phyloP scores from a whole-genome alignment of 2,113 vertebrate genomes.

The Oxyura jamaicensis region DNA sequence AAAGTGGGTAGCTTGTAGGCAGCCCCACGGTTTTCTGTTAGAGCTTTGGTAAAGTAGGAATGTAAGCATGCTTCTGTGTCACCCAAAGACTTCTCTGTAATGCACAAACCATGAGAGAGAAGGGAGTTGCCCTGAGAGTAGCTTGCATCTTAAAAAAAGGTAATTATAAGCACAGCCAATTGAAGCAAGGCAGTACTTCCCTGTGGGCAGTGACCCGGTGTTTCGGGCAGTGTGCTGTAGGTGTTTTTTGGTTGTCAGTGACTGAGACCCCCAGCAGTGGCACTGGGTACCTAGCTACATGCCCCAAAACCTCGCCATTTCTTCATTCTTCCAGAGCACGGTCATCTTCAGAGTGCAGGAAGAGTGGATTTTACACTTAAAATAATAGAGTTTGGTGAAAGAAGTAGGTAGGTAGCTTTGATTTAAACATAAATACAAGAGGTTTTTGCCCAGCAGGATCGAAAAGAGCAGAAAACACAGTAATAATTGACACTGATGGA shows the following conservation, averaged over 20 bases:
- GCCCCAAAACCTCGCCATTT: rapidly evolving
- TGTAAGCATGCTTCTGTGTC: rapidly evolving
- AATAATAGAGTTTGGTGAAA: rapidly evolving
- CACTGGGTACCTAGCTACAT: rapidly evolving
- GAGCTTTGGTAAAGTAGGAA: rapidly evolving
- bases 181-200: rapidly evolving
- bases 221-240: background rate
- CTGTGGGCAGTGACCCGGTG: rapidly evolving
- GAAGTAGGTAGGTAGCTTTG: background rate
- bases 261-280: background rate
- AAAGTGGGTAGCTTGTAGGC: rapidly evolving
- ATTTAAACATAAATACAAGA: rapidly evolving
- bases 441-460: rapidly evolving
- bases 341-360: rapidly evolving
- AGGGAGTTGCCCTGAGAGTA: rapidly evolving
- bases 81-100: rapidly evolving
- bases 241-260: background rate
- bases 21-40: rapidly evolving
- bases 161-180: rapidly evolving
- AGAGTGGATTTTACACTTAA: rapidly evolving
- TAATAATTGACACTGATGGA: rapidly evolving
- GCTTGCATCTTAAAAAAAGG: rapidly evolving
- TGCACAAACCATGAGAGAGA: rapidly evolving
- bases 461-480: rapidly evolving
- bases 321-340: rapidly evolving